These are phyloP conservation scores for Gnatocerus cornutus DNA, from an alignment of 2,888 invertebrate species.

Conservation along the genomic window DNA sequence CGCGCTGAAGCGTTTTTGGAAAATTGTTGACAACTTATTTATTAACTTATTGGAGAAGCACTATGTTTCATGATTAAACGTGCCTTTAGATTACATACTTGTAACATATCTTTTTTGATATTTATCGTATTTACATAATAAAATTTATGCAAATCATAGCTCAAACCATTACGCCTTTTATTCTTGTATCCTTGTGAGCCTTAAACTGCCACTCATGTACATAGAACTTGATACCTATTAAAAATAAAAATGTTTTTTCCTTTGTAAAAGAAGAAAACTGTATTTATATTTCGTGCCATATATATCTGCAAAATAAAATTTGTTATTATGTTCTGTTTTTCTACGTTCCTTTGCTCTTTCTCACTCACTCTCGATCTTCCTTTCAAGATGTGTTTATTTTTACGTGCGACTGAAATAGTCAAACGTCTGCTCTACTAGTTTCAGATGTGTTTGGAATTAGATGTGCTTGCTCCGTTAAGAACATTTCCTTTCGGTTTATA, in stretches of 20 bases:
- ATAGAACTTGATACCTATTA: conserved; percentile 30
- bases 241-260: conserved; percentile 18
- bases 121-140: conserved; percentile 54
- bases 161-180: conserved; percentile 45
- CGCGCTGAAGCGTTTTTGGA: conserved; percentile 27
- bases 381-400: conserved; percentile 62
- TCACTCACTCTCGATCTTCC: conserved; percentile 52
- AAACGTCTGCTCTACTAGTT: conserved; percentile 65
- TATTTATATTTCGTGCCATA: conserved; percentile 44
- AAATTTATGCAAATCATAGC: conserved; percentile 45
- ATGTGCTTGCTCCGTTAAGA: conserved; percentile 60
- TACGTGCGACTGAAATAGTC: conserved; percentile 66
- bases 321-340: conserved; percentile 55
- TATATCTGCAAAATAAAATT: conserved; percentile 46
- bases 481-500: conserved; percentile 62
- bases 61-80: conserved; percentile 47
- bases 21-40: conserved; percentile 47
- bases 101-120: conserved; percentile 56
- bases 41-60: conserved; percentile 45
- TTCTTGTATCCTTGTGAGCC: conserved; percentile 42
- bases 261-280: conserved; percentile 31
- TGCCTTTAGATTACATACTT: conserved; percentile 52
- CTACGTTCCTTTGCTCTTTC: conserved; percentile 55
- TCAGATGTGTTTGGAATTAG: conserved; percentile 67
- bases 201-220: conserved; percentile 37